A percentile compares a stretch with the other conserved stretches of the same genome.
Evolutionary conservation across 2,888 invertebrate species (phyloP).

Genomic region (Patella depressa): DNA sequence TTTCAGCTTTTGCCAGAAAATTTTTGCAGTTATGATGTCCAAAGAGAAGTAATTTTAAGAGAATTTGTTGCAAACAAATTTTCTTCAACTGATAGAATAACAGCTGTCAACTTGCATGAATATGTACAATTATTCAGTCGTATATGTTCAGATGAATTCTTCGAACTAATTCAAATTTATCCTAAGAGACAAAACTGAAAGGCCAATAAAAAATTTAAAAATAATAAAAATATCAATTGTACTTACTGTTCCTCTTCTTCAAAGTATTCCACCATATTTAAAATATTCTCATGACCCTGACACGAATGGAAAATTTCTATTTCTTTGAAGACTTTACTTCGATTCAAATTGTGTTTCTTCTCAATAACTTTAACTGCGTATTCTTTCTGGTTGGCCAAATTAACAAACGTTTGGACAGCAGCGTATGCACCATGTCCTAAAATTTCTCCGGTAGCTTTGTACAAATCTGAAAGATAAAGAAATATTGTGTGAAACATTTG

Average conservation of each 20-base stretch:
- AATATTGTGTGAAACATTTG: too few species aligned
- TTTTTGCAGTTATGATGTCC: too few species aligned
- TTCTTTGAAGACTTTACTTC: conserved; percentile 95
- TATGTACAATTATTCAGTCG: too few species aligned
- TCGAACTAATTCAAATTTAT: too few species aligned
- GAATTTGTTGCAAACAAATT: too few species aligned
- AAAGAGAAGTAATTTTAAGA: too few species aligned
- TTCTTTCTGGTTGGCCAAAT: conserved; percentile 91
- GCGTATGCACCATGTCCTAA: conserved; percentile 97
- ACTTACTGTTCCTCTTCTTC: conserved; percentile 84
- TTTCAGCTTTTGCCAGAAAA: too few species aligned
- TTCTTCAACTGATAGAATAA: too few species aligned
- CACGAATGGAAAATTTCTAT: conserved; percentile 99
- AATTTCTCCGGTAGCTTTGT: conserved; percentile 94
- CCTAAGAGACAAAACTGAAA: too few species aligned
- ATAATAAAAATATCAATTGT: neutral
- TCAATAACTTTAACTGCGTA: conserved; percentile 96
- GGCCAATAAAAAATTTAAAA: too few species aligned
- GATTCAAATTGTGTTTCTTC: conserved; percentile 93
- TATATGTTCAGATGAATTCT: too few species aligned
- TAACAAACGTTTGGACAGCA: conserved; percentile 93
- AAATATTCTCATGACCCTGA: conserved; percentile 96
- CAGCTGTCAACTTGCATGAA: too few species aligned
- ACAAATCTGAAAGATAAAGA: conserved; percentile 81
- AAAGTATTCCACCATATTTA: conserved; percentile 91